Percentiles rank a stretch among this genome's conserved stretches.
These are phyloP conservation scores for Diglossa cyanea DNA, from an alignment of 2,797 vertebrate species.

Conservation along the genomic window DNA sequence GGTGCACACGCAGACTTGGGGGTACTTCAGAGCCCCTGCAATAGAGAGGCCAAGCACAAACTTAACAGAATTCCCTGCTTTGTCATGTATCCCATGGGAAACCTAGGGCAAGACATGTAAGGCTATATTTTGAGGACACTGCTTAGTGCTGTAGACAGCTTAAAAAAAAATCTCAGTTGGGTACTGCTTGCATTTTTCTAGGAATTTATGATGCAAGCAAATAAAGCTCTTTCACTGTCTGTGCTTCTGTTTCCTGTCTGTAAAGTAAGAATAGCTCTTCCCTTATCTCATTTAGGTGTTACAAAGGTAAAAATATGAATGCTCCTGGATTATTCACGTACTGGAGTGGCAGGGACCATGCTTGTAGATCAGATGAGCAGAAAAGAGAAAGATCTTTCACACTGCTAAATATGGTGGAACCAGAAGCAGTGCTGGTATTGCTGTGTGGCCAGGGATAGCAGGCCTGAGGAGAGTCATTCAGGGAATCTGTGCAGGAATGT, in stretches of 20 bases:
- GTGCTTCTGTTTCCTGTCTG: background rate
- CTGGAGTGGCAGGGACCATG: background rate
- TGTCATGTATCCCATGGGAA: background rate
- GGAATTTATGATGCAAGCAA: background rate
- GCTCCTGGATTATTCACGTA: background rate
- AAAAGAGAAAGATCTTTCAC: background rate
- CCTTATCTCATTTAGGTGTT: background rate
- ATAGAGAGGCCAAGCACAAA: background rate
- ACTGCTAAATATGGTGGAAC: background rate
- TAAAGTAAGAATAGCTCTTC: background rate
- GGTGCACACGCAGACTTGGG: background rate
- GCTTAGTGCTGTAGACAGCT: background rate
- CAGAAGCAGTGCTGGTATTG: background rate
- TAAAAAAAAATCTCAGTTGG: background rate
- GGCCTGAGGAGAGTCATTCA: background rate
- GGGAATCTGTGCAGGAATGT: background rate
- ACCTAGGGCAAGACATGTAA: fast-evolving
- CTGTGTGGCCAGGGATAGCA: background rate
- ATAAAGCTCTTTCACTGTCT: background rate
- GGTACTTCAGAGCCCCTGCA: background rate
- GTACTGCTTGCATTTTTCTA: background rate
- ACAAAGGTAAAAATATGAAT: background rate
- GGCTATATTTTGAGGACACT: background rate
- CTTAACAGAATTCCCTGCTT: background rate
- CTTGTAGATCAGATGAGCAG: background rate